phyloP scores from a whole-genome alignment of 2,888 invertebrate genomes.

The Timandra comae region DNA sequence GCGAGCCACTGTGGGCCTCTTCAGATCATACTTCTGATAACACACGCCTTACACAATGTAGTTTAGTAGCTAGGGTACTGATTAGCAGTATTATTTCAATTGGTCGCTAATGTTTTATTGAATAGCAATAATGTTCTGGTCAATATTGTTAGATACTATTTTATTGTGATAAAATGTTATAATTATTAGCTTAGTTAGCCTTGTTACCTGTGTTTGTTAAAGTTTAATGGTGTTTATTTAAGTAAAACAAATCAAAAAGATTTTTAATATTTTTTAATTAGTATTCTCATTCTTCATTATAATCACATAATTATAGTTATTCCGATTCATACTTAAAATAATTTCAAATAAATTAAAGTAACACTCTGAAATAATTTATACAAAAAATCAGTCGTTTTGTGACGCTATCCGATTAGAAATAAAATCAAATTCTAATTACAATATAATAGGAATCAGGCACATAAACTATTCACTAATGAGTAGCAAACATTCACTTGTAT shows the following conservation, averaged over 20 bases:
- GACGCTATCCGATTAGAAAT: conserved; percentile 71
- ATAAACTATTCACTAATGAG: conserved; percentile 63
- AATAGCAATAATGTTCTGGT: no score
- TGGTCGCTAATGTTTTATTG: no score
- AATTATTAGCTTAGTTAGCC: no score
- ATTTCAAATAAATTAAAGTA: conserved; percentile 73
- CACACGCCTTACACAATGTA: background rate
- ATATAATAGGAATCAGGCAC: conserved; percentile 76
- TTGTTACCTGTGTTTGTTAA: conserved; percentile 2
- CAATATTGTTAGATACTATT: no score
- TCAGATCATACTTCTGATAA: conserved; percentile 83
- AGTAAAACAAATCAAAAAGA: conserved; percentile 25
- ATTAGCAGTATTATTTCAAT: conserved; percentile 3
- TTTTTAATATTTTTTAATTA: conserved; percentile 63
- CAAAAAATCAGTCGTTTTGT: conserved; percentile 73
- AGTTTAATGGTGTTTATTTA: conserved; percentile 1
- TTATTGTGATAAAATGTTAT: background rate
- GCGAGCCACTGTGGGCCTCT: conserved; percentile 81
- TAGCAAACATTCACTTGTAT: conserved; percentile 41
- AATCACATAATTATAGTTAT: conserved; percentile 75
- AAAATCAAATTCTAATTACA: conserved; percentile 67
- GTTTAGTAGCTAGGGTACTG: conserved; percentile 1
- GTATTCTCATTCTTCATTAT: conserved; percentile 70
- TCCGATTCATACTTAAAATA: conserved; percentile 73
- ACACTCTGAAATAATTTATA: conserved; percentile 74